A percentile compares a stretch with the other conserved stretches of the same genome.
These are phyloP conservation scores for Stenopsyche tienmushanensis DNA, from an alignment of 1,140 invertebrate genomes.

Conservation along the genomic window DNA sequence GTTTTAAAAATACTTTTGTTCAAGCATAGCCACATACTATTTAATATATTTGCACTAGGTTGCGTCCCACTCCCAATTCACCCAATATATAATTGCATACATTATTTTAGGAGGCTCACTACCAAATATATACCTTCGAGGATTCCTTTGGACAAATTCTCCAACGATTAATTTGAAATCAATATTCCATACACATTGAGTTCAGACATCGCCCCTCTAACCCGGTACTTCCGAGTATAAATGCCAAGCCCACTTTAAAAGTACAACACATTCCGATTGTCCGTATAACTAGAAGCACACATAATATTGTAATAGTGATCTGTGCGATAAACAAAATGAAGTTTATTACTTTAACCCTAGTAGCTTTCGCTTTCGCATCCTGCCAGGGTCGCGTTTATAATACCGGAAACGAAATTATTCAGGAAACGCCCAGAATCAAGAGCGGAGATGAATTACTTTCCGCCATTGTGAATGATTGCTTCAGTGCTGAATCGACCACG, in stretches of 20 bases:
- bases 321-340: constrained; percentile 43
- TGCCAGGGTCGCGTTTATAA: constrained; percentile 50
- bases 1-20: too few species aligned
- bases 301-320: constrained; percentile 10
- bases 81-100: neutral
- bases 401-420: constrained; percentile 54
- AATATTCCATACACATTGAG: constrained; percentile 41
- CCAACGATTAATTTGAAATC: constrained; percentile 38
- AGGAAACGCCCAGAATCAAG: constrained; percentile 57
- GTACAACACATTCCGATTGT: constrained; percentile 53
- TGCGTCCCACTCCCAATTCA: neutral
- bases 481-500: constrained; percentile 62
- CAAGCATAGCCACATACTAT: too few species aligned
- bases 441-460: constrained; percentile 68
- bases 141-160: constrained; percentile 20
- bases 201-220: constrained; percentile 43
- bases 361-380: constrained; percentile 52
- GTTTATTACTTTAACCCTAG: constrained; percentile 46
- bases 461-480: constrained; percentile 71
- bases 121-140: constrained; percentile 30
- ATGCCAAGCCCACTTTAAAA: constrained; percentile 59
- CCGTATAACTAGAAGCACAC: constrained; percentile 30
- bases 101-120: constrained; percentile 24
- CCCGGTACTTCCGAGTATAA: constrained; percentile 56
- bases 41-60: too few species aligned